A percentile compares a stretch with the other conserved stretches of the same genome.
These are phyloP conservation scores for Bombycilla garrulus DNA, from an alignment of 2,113 vertebrate species.

Conservation along the genomic window DNA sequence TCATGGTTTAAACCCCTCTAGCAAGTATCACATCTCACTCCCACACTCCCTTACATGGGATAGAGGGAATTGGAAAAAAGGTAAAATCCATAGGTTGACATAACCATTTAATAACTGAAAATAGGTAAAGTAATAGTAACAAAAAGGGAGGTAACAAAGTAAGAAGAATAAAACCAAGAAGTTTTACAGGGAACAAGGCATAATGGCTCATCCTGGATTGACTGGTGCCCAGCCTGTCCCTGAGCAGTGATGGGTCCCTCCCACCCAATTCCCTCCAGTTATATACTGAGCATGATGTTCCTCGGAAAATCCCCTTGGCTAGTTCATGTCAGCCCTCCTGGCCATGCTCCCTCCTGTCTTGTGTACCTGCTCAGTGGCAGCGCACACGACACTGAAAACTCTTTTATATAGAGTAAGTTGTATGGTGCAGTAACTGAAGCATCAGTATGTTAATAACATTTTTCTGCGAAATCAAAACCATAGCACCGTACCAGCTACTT, in stretches of 20 bases:
- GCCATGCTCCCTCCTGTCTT: not conserved
- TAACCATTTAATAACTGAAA: not conserved
- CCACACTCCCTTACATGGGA: not conserved
- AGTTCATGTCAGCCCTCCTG: not conserved
- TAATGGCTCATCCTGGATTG: not conserved
- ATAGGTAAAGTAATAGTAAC: not conserved
- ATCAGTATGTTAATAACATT: not conserved
- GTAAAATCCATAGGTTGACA: not conserved
- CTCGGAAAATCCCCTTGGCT: not conserved
- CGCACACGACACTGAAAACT: not conserved
- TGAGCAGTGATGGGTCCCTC: not conserved
- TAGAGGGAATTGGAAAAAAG: not conserved
- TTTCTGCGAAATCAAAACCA: not conserved
- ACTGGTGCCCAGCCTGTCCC: too few species aligned
- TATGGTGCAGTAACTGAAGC: not conserved
- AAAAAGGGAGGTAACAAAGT: not conserved
- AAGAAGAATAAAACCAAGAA: not conserved
- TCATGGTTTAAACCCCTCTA: not conserved
- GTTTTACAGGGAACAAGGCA: not conserved
- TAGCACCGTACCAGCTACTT: not conserved
- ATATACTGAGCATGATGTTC: not conserved
- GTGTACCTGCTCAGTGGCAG: not conserved
- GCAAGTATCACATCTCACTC: not conserved
- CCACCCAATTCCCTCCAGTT: fast-evolving
- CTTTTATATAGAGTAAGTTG: not conserved